A percentile compares a stretch with the other conserved stretches of the same genome.
Conservation (phyloP, 2,888 invertebrate genomes). For the Clivina fossor region DNA sequence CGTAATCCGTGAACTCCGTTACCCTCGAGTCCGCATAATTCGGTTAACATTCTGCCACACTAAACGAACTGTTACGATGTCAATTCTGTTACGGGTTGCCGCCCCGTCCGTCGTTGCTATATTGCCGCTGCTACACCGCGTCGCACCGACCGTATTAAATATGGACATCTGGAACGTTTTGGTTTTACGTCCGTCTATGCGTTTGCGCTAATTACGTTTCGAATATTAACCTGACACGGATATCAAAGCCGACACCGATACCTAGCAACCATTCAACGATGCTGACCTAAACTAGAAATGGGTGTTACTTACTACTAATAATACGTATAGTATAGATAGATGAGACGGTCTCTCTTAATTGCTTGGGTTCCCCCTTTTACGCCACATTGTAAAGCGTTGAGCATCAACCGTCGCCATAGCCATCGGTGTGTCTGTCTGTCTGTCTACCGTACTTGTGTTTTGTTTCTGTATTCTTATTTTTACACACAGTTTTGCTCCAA, state of each 20-base stretch:
- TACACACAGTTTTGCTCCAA: not conserved
- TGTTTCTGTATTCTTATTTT: not conserved
- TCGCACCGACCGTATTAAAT: constrained; percentile 14
- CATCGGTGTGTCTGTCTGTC: too few species aligned
- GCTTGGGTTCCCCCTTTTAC: constrained; percentile 4
- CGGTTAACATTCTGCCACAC: constrained; percentile 16
- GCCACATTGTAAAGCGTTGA: too few species aligned
- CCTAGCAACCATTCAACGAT: too few species aligned
- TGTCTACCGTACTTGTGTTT: not conserved
- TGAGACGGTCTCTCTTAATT: constrained; percentile 6
- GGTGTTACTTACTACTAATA: too few species aligned
- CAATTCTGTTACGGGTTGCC: constrained; percentile 19
- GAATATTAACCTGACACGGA: too few species aligned
- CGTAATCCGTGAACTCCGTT: too few species aligned
- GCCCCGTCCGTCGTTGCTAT: not conserved
- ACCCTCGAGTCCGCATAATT: constrained; percentile 17
- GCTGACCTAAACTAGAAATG: too few species aligned
- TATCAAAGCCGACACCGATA: too few species aligned
- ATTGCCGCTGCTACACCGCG: not conserved
- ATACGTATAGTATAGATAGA: too few species aligned
- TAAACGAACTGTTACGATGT: constrained; percentile 26
- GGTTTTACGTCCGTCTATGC: constrained; percentile 1
- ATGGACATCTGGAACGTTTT: constrained; percentile 15
- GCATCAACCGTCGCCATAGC: too few species aligned
- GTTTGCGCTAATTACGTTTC: constrained; percentile 22